Base-by-base conservation (phyloP, 2,113 vertebrate species). In the Columba janthina region DNA sequence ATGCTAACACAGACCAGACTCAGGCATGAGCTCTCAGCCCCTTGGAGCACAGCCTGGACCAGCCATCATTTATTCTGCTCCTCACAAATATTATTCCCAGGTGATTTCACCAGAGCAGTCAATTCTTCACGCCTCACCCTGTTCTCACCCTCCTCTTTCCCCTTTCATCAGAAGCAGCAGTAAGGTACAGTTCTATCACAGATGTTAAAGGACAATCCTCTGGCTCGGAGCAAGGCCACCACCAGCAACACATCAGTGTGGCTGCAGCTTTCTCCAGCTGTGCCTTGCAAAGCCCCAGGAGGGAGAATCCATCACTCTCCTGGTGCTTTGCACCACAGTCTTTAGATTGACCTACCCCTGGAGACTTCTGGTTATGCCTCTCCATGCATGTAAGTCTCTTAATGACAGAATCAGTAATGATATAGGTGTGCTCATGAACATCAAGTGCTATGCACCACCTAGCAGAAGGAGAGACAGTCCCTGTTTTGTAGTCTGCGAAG, bases 1-100 rank as follows among this genome's bases (percentile, higher is more conserved):
- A 2, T 38, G n/a, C 2, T 2, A 65, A 46, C 38, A 66, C 0
- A 0, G 46, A 82, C 25, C 18, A 71, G 13, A 44, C 12, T 32
- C 4, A 4, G 40, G 46, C 28, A 36, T 8, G 12, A 78, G 21
- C 19, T 32, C 28, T 7, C 65, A 77, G 51, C 32, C 54, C 6
- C 2, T 2, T 28, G 56, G 22, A 48, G 19, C 25, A 53, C 2
- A 3, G 53, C 50, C 31, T 71, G 31, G 31, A 56, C 38, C 44
- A 60, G 31, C 22, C 34, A 61, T 26, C 13, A 29, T 72, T 58
- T 7, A 0, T 18, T 73, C 44, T 31, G 36, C 19, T 16, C 34
- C 15, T 46, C 12, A 51, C 25, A 67, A 85, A 6, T 46, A 74
- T 25, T 38, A 53, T 28, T 82, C 28, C 20, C 40, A 42, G 15